Conservation (phyloP, 2,797 vertebrate genomes). For the Carapus acus region DNA sequence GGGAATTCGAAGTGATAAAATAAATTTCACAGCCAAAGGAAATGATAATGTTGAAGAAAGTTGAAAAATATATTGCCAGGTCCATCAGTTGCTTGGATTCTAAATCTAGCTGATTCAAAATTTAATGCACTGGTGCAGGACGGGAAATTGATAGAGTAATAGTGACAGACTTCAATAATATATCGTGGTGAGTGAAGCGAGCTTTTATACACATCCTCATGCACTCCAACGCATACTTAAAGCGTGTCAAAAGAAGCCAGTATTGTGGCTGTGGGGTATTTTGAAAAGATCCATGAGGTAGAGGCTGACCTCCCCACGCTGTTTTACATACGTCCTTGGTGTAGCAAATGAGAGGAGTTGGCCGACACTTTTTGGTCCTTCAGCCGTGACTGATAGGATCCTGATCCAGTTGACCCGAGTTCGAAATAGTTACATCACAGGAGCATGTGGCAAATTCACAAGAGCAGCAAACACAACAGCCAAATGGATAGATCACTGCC, state of each 20-base stretch:
- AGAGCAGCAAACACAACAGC: background rate
- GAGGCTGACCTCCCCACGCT: background rate
- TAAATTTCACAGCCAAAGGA: slow-evolving; percentile 7
- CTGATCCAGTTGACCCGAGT: slow-evolving; percentile 58
- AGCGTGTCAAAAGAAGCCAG: slow-evolving; percentile 5
- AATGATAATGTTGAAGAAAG: background rate
- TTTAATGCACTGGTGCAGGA: background rate
- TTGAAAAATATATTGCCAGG: slow-evolving; percentile 6
- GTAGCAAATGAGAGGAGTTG: slow-evolving; percentile 33
- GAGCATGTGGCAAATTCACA: background rate
- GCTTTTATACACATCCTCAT: background rate
- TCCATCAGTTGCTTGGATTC: background rate
- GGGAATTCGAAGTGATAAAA: background rate
- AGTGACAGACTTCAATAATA: slow-evolving; percentile 19
- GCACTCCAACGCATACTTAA: background rate
- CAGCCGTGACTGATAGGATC: slow-evolving; percentile 54
- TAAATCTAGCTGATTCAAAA: background rate
- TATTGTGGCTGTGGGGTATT: background rate
- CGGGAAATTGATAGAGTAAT: slow-evolving; percentile 13
- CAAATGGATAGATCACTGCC: too few species aligned
- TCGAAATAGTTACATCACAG: slow-evolving; percentile 9
- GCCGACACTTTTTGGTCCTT: slow-evolving; percentile 47
- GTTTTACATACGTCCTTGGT: background rate
- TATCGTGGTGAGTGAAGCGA: background rate
- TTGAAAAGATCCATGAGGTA: background rate